Evolutionary conservation across 1,140 invertebrate genomes (phyloP), one percentile per base, ranked within the genome.

Genomic region (Parasteatoda tepidariorum): DNA sequence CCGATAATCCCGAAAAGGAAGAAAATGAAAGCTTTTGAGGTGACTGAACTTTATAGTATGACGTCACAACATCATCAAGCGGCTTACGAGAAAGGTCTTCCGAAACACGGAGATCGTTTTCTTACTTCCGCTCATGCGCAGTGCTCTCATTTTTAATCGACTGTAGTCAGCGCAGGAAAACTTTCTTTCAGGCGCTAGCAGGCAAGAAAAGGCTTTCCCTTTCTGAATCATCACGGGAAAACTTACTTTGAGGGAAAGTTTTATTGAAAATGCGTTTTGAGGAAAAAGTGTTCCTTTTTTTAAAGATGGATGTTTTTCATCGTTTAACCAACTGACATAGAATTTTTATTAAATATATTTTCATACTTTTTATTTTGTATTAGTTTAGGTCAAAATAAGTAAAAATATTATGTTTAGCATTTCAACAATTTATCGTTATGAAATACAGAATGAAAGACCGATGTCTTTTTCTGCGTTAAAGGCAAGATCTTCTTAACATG

Each of bases 51-150:
- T 38, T 57, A 22, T 31, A 34, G 13, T 13, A 38, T 70, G 78
- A 71, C 78, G 67, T 71, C 64, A 82, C 38, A 48, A 41, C 4
- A 48, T 13, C 33, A 30, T 24, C 13, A 22, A 13, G 59, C 73
- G 38, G 30, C 41, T 13, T 18, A 41, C 30, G 30, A 79, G 76
- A 41, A n/a, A n/a, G 76, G 68, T 68, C 76, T 79, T 79, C 76
- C 62, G 48, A 68, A 79, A 22, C 76, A 68, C 76, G 76, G n/a
- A 62, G 76, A 79, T 30, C 48, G 26, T 33, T 13, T 18, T 38
- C 68, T 71, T 62, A 71, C 78, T 82, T 82, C 78, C 78, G 78
- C 66, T 71, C 78, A 70, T 82, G 78, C 78, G 78, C 78, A 71
- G 5, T 79, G n/a, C 22, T 2, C 26, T 22, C 9, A 48, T 34